A percentile compares a stretch with the other conserved stretches of the same genome.
These are phyloP conservation scores for Macropodus opercularis DNA, from an alignment of 2,797 vertebrate genomes.

Conservation along the genomic window DNA sequence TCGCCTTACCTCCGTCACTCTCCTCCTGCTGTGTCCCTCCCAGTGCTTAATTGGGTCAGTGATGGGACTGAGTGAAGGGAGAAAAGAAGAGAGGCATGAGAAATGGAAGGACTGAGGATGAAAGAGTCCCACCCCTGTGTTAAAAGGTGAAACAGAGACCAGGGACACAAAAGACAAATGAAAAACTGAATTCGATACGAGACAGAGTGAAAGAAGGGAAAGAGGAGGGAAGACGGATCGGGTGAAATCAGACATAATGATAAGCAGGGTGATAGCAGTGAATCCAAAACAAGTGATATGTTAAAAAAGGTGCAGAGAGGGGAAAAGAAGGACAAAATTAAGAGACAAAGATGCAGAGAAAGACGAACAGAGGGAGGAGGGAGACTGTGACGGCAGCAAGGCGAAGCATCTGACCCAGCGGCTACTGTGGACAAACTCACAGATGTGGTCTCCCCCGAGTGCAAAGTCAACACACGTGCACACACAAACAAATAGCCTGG, in stretches of 20 bases:
- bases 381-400: slow-evolving; percentile 26
- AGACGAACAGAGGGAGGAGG: slow-evolving; percentile 21
- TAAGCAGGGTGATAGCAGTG: slow-evolving; percentile 6
- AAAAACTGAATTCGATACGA: slow-evolving; percentile 16
- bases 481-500: slow-evolving; percentile 51
- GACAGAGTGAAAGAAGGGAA: not conserved
- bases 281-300: slow-evolving; percentile 22
- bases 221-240: slow-evolving; percentile 19
- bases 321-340: slow-evolving; percentile 32
- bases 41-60: slow-evolving; percentile 81
- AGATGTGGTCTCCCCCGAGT: slow-evolving; percentile 68
- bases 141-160: slow-evolving; percentile 18
- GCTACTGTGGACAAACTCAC: slow-evolving; percentile 60
- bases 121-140: slow-evolving; percentile 41
- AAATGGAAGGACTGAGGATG: slow-evolving; percentile 24
- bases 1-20: slow-evolving; percentile 57
- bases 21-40: slow-evolving; percentile 64
- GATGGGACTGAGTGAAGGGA: slow-evolving; percentile 64
- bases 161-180: slow-evolving; percentile 16
- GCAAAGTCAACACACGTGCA: slow-evolving; percentile 38
- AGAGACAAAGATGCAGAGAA: slow-evolving; percentile 23
- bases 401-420: slow-evolving; percentile 56
- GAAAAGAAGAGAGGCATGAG: slow-evolving; percentile 39
- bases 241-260: slow-evolving; percentile 29
- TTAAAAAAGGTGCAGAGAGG: slow-evolving; percentile 7